These are phyloP conservation scores for Drosophila bipectinata DNA, from an alignment of 1,140 invertebrate species.

Conservation along the genomic window DNA sequence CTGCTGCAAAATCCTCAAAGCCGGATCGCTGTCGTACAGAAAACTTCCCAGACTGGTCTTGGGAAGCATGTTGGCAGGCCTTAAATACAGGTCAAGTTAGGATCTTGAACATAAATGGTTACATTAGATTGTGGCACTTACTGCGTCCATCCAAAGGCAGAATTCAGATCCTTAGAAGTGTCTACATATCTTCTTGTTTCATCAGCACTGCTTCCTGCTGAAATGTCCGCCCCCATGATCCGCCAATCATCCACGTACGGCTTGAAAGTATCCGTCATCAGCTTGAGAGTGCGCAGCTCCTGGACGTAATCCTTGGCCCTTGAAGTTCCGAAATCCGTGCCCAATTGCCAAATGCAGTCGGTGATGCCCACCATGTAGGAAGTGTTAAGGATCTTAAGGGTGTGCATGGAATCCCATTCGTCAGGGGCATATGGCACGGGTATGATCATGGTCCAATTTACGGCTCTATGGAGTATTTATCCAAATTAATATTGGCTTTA, in stretches of 20 bases:
- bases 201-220: slow-evolving; percentile 72
- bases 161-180: slow-evolving; percentile 70
- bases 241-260: slow-evolving; percentile 71
- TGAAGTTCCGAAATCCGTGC: slow-evolving; percentile 73
- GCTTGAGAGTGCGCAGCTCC: slow-evolving; percentile 71
- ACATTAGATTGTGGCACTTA: slow-evolving; percentile 37
- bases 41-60: slow-evolving; percentile 62
- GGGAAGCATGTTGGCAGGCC: slow-evolving; percentile 65
- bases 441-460: slow-evolving; percentile 82
- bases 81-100: neutral
- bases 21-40: slow-evolving; percentile 73
- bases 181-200: slow-evolving; percentile 76
- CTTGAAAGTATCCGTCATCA: slow-evolving; percentile 77
- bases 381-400: slow-evolving; percentile 77
- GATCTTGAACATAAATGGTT: neutral
- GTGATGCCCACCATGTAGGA: slow-evolving; percentile 78
- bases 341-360: slow-evolving; percentile 80
- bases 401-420: slow-evolving; percentile 80
- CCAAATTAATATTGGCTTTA: neutral
- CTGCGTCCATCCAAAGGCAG: slow-evolving; percentile 79
- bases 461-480: slow-evolving; percentile 34
- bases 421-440: slow-evolving; percentile 76
- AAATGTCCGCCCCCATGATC: slow-evolving; percentile 78
- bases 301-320: slow-evolving; percentile 71
- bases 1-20: slow-evolving; percentile 54